Percentiles rank a stretch among this genome's conserved stretches.
Conservation (phyloP, 2,797 vertebrate genomes). For the Miopithecus talapoin region DNA sequence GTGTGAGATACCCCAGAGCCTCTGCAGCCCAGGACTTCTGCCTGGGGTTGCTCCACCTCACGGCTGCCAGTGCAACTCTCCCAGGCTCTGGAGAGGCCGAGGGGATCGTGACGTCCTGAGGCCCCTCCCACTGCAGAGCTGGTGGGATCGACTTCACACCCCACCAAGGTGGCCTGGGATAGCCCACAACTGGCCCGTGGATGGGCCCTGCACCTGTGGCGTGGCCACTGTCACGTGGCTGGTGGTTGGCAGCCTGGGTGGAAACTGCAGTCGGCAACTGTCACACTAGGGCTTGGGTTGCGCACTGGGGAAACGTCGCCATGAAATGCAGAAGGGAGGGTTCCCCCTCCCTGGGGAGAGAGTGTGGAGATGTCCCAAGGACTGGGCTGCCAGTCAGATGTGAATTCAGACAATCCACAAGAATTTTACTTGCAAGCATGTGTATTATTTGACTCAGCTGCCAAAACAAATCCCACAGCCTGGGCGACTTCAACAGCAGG, state of each 20-base stretch:
- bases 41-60: background rate
- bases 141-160: accelerated
- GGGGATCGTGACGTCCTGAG: accelerated
- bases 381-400: accelerated
- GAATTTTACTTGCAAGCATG: accelerated
- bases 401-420: accelerated
- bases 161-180: accelerated
- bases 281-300: accelerated
- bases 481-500: accelerated
- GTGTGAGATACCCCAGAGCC: background rate
- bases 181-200: accelerated
- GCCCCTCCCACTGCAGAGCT: background rate
- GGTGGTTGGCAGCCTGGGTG: accelerated
- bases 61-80: accelerated
- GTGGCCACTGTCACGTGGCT: accelerated
- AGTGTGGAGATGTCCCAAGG: background rate
- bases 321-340: accelerated
- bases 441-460: accelerated
- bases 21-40: background rate
- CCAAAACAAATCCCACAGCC: accelerated
- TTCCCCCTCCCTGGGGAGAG: background rate
- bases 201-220: accelerated
- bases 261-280: background rate
- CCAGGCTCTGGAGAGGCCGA: background rate
- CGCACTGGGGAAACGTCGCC: accelerated